Base-by-base conservation (phyloP, 2,888 invertebrate species). In the Noctua comes region DNA sequence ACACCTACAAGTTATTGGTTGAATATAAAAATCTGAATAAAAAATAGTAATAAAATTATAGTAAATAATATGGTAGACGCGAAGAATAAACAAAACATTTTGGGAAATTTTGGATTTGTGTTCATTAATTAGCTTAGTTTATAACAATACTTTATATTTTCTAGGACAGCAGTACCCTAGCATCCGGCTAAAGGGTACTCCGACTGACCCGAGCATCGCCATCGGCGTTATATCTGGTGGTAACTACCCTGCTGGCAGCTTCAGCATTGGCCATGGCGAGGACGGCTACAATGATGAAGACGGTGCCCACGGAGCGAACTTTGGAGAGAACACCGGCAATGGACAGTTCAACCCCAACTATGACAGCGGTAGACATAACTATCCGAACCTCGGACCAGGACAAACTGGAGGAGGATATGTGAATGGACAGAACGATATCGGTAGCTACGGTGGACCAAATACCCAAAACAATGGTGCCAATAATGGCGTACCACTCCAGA, bases 251-350 rank as follows among this genome's bases (percentile, higher is more conserved):
- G 62, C 16, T 1, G 85, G 76, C 16, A 76, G 78, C 68, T 82
- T 85, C 57, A 85, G 84, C n/a, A 84, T 82, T 43, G 82, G 82
- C 21, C 5, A 76, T 48, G 82, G 78, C 1, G 46, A 59, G 21
- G 31, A 54, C 13, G 68, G 59, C 11, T 48, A 65, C 18, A 57
- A 73, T 16, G 70, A 21, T 1, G 66, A 70, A 16, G 66, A 64
- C 36, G 62, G 16, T 54, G 68, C 18, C 68, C 73, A 46, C 0
- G 84, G 74, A 3, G 59, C 21, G 48, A 24, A 76, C 62, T n/a
- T 57, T n/a, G 82, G 51, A 64, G 31, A 24, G 16, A 64, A 74
- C 13, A 31, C 31, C 21, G 77, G 59, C 27, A 69, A 69, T 51
- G 59, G 43, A 21, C 81, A 65, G 11, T 11, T 27, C 18, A 51